These are phyloP conservation scores for Catostylus mosaicus DNA, from an alignment of 30 jellyfish, hydroid and myxozoan genomes.

Conservation along the genomic window DNA sequence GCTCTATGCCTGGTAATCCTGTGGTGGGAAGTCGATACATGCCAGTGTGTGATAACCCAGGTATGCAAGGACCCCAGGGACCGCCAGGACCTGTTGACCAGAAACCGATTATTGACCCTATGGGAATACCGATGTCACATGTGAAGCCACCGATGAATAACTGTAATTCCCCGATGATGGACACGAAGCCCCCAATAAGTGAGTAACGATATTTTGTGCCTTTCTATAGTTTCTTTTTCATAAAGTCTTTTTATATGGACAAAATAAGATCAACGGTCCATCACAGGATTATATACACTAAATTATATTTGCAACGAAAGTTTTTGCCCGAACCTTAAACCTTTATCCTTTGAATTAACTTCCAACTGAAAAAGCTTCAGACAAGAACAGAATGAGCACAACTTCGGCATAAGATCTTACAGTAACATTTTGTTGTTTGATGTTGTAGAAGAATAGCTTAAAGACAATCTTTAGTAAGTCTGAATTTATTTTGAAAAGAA, in stretches of 20 bases:
- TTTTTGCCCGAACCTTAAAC: too few species aligned
- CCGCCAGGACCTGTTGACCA: slow-evolving; percentile 83
- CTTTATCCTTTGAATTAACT: too few species aligned
- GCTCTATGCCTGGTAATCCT: slow-evolving; percentile 66
- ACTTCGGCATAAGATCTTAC: too few species aligned
- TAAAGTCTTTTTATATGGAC: not conserved
- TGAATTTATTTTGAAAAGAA: too few species aligned
- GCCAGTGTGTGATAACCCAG: slow-evolving; percentile 85
- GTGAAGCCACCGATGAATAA: slow-evolving; percentile 34
- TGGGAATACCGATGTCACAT: slow-evolving; percentile 64
- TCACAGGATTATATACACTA: too few species aligned
- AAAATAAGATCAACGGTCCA: too few species aligned
- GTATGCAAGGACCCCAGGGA: slow-evolving; percentile 69
- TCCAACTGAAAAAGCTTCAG: too few species aligned
- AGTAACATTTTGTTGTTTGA: too few species aligned
- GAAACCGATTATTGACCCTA: slow-evolving; percentile 85
- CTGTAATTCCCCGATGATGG: slow-evolving; percentile 73
- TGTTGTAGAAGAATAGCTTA: too few species aligned
- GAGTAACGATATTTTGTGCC: slow-evolving; percentile 4
- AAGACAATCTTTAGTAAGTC: too few species aligned
- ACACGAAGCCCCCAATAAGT: slow-evolving; percentile 71
- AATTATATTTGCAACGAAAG: too few species aligned
- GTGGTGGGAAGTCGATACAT: slow-evolving; percentile 68
- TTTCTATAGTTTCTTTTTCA: not conserved
- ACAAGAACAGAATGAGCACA: too few species aligned